Conservation (phyloP, 2,888 invertebrate species). For the Leptinotarsa tumamoca region DNA sequence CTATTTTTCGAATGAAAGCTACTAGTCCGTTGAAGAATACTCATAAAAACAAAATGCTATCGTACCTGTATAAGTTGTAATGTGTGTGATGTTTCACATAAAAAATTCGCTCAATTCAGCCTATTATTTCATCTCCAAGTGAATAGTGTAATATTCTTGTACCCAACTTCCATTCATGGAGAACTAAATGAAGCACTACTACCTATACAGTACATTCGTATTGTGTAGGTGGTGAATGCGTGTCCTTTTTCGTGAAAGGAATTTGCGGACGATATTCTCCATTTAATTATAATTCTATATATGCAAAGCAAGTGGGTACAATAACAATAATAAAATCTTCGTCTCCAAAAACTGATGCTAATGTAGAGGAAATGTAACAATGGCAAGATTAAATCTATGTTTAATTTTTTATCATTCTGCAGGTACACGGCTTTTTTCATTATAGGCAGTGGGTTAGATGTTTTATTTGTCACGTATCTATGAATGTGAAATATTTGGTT, state of each 20-base stretch:
- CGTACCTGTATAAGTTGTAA: too few species aligned
- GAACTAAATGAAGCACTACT: not conserved
- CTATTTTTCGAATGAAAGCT: too few species aligned
- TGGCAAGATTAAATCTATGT: conserved; percentile 1
- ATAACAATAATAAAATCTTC: conserved; percentile 48
- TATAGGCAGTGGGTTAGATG: not conserved
- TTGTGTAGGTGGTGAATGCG: conserved; percentile 12
- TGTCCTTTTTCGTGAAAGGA: conserved; percentile 32
- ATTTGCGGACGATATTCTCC: conserved; percentile 31
- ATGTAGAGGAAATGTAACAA: conserved; percentile 40
- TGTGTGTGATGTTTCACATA: too few species aligned
- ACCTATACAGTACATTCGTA: not conserved
- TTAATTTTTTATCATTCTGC: not conserved
- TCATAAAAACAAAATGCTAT: too few species aligned
- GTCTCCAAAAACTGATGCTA: conserved; percentile 48
- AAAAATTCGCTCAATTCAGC: too few species aligned
- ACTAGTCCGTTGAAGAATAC: too few species aligned
- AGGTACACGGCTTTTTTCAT: not conserved
- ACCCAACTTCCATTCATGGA: not conserved
- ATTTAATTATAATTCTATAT: conserved; percentile 44
- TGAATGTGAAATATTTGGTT: not conserved
- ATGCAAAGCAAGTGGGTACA: conserved; percentile 45
- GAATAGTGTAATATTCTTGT: not conserved
- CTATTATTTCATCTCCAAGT: too few species aligned
- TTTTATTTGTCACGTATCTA: not conserved